phyloP scores from a whole-genome alignment of 2,888 invertebrate genomes.

The Leistus spinibarbis region DNA sequence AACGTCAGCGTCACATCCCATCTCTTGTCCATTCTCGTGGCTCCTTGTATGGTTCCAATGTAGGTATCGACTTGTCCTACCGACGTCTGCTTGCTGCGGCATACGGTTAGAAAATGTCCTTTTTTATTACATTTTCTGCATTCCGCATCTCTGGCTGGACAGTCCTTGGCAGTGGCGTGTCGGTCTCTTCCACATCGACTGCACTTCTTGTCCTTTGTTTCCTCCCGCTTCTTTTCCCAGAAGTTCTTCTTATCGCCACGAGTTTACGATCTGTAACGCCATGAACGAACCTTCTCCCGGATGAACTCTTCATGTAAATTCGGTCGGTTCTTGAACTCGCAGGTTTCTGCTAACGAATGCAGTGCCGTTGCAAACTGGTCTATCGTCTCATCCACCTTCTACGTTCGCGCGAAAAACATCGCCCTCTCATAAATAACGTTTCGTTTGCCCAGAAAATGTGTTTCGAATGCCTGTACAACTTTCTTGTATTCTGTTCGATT shows the following conservation, averaged over 20 bases:
- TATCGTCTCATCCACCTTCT: not conserved
- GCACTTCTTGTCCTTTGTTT: too few relatives aligned
- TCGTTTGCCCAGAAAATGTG: not conserved
- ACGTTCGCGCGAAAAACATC: not conserved
- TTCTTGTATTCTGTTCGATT: not conserved
- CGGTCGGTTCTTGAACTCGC: not conserved
- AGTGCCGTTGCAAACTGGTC: not conserved
- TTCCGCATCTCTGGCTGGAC: not conserved
- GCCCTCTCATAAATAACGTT: slow-evolving; percentile 1
- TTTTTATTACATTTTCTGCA: not conserved
- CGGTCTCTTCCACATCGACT: too few relatives aligned
- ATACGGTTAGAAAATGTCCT: not conserved
- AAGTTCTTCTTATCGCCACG: not conserved
- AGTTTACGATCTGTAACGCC: not conserved
- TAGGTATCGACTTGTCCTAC: not conserved
- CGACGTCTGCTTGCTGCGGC: not conserved
- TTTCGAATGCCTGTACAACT: not conserved
- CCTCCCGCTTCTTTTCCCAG: not conserved
- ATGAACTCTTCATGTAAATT: not conserved
- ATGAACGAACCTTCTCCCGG: not conserved
- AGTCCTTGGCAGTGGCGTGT: too few relatives aligned
- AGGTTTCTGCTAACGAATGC: not conserved
- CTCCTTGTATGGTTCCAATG: not conserved
- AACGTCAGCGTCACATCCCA: not conserved
- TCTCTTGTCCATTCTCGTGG: not conserved